Evolutionary conservation across 2,797 vertebrate genomes (phyloP).

Genomic region (Scyliorhinus canicula): DNA sequence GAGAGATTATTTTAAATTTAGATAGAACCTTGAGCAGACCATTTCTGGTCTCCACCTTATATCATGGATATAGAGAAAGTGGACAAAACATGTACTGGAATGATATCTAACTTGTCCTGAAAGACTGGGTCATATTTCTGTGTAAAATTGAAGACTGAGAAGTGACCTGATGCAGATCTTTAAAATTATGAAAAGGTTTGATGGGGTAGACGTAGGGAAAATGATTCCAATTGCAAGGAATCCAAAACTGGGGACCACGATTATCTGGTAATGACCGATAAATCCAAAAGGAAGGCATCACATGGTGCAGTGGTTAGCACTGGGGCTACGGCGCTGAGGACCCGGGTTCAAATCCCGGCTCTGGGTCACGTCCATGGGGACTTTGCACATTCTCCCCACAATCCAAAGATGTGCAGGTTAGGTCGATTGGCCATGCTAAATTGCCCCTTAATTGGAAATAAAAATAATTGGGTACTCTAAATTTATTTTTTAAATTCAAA

Average conservation of each 20-base stretch:
- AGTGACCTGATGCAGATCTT: background rate
- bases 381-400: too few species aligned
- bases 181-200: background rate
- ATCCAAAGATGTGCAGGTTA: too few species aligned
- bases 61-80: background rate
- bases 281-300: background rate
- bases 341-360: too few species aligned
- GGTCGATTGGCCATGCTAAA: too few species aligned
- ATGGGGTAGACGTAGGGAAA: background rate
- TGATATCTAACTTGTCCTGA: background rate
- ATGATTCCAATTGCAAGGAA: background rate
- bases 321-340: too few species aligned
- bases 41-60: background rate
- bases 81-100: background rate
- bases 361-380: too few species aligned
- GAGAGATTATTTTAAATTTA: background rate
- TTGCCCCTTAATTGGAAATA: too few species aligned
- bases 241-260: background rate
- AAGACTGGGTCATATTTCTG: background rate
- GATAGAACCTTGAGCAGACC: background rate
- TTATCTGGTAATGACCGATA: background rate
- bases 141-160: background rate
- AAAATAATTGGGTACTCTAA: too few species aligned
- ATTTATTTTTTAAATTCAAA: background rate
- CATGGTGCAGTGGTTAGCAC: too few species aligned